Conservation (phyloP, 2,888 invertebrate genomes). For the Sarcophaga caerulescens region DNA sequence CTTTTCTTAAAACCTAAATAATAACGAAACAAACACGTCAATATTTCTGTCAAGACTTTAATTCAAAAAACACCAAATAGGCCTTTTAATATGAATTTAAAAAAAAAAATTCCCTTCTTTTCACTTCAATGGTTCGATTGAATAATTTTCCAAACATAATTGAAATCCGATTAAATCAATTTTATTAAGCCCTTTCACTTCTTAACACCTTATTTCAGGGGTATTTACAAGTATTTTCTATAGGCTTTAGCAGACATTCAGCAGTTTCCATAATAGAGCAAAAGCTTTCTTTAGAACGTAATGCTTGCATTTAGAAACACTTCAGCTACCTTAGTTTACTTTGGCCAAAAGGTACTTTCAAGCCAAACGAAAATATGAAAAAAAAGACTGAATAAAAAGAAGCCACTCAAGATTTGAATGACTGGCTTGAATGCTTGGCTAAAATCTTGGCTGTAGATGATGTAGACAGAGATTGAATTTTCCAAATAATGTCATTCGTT, state of each 20-base stretch:
- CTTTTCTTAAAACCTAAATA: no score
- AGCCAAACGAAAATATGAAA: background rate
- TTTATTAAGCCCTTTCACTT: background rate
- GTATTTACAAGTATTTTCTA: background rate
- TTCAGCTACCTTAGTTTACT: background rate
- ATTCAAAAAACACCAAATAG: no score
- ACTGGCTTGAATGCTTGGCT: background rate
- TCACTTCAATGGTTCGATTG: no score
- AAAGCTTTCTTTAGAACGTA: background rate
- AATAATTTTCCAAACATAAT: background rate
- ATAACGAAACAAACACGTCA: no score
- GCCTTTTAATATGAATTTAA: background rate
- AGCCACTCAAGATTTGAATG: slow-evolving; percentile 22
- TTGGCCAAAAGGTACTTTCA: background rate
- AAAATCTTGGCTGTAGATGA: slow-evolving; percentile 23
- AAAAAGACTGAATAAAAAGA: background rate
- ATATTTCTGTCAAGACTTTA: no score
- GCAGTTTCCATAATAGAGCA: background rate
- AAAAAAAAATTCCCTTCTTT: background rate
- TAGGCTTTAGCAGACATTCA: background rate
- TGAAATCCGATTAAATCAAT: background rate
- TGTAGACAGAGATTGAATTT: slow-evolving; percentile 28
- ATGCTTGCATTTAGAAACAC: background rate
- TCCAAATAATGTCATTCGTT: background rate
- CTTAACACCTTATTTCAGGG: background rate